Evolutionary conservation across 2,797 vertebrate genomes (phyloP).

Genomic region (Microchirus variegatus): DNA sequence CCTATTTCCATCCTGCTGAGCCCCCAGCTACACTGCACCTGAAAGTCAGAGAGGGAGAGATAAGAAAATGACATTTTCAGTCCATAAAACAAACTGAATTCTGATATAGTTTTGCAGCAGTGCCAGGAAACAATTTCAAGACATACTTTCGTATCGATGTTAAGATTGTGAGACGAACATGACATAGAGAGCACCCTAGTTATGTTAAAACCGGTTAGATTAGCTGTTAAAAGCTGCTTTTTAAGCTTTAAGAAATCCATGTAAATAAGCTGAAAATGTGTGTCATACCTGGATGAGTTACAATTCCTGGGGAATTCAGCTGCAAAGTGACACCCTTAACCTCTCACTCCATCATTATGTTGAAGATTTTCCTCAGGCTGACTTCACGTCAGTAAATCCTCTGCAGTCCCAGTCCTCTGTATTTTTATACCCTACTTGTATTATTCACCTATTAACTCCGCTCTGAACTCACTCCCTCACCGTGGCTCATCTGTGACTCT

Average conservation of each 20-base stretch:
- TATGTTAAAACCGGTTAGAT: no score
- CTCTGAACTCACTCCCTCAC: constrained; percentile 8
- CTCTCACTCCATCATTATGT: constrained; percentile 5
- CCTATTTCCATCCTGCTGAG: constrained; percentile 91
- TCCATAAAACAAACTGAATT: not conserved
- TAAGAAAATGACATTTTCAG: not conserved
- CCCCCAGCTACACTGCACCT: constrained; percentile 76
- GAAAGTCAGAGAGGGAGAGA: constrained; percentile 37
- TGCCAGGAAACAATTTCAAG: no score
- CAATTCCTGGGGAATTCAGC: constrained; percentile 18
- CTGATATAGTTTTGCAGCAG: no score
- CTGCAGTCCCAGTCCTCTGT: not conserved
- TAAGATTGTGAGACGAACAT: no score
- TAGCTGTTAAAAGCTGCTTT: no score
- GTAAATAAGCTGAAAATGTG: not conserved
- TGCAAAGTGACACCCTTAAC: constrained; percentile 30
- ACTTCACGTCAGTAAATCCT: no score
- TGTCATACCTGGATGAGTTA: constrained; percentile 36
- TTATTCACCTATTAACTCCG: constrained; percentile 26
- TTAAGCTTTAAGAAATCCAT: no score
- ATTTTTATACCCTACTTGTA: constrained; percentile 28
- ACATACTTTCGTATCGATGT: no score
- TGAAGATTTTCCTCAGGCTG: no score
- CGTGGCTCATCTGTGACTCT: constrained; percentile 4
- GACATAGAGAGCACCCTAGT: not conserved